Evolutionary conservation across 2,113 vertebrate genomes (phyloP).

Genomic region (Xerus inauris): DNA sequence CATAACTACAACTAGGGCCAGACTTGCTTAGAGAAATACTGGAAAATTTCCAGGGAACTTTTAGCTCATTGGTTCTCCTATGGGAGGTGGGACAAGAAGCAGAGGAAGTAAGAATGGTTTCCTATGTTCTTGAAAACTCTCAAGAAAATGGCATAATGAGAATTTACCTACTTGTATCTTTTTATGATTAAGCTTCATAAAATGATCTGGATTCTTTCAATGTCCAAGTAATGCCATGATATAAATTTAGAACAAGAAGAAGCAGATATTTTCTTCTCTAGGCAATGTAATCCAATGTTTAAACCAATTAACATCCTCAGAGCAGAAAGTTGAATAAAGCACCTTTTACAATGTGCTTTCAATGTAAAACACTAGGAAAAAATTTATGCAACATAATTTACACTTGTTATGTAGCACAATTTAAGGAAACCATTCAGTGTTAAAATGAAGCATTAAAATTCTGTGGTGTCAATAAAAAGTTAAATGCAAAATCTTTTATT

Average conservation of each 20-base stretch:
- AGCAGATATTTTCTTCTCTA: slow-evolving; percentile 28
- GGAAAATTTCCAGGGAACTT: slow-evolving; percentile 55
- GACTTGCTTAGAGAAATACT: slow-evolving; percentile 27
- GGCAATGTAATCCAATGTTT: slow-evolving; percentile 26
- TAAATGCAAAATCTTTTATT: slow-evolving; percentile 50
- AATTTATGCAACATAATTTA: slow-evolving; percentile 17
- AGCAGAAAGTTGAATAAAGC: slow-evolving; percentile 37
- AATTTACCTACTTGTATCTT: slow-evolving; percentile 48
- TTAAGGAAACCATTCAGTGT: slow-evolving; percentile 46
- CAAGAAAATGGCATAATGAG: slow-evolving; percentile 33
- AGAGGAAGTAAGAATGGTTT: slow-evolving; percentile 61
- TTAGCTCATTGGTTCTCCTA: slow-evolving; percentile 54
- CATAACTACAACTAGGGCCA: background rate
- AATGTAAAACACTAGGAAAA: slow-evolving; percentile 49
- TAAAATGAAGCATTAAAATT: slow-evolving; percentile 45
- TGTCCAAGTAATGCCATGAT: background rate
- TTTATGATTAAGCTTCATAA: background rate
- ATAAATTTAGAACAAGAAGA: slow-evolving; percentile 21
- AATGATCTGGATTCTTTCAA: background rate
- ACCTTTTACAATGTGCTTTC: background rate
- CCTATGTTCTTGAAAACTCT: slow-evolving; percentile 60
- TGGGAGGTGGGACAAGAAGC: slow-evolving; percentile 21
- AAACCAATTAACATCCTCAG: slow-evolving; percentile 29
- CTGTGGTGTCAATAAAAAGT: slow-evolving; percentile 48
- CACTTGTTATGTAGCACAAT: background rate